These are phyloP conservation scores for Meteorus sp. DNA, from an alignment of 1,140 invertebrate species.

Conservation along the genomic window DNA sequence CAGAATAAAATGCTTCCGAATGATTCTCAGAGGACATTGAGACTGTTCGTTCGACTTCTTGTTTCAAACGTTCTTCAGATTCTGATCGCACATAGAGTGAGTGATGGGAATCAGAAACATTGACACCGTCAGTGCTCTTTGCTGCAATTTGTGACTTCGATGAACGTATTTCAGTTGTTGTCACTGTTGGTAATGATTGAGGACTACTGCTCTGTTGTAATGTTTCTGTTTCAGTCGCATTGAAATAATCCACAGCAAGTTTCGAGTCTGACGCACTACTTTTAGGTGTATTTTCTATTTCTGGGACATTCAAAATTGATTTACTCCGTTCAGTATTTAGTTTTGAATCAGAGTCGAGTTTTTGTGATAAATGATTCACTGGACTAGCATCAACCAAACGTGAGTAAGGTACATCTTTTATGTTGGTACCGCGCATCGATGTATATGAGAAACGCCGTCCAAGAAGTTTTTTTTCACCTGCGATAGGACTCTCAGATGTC, in stretches of 20 bases:
- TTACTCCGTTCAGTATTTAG: constrained; percentile 68
- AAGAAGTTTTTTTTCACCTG: constrained; percentile 58
- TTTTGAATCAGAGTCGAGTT: constrained; percentile 80
- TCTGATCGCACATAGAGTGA: constrained; percentile 62
- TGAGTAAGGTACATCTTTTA: constrained; percentile 77
- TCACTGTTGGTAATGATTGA: constrained; percentile 41
- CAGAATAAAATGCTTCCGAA: constrained; percentile 88
- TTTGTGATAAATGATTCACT: constrained; percentile 60
- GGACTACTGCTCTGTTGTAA: constrained; percentile 45
- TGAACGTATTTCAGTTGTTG: constrained; percentile 44
- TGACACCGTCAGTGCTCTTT: constrained; percentile 53
- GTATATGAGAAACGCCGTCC: constrained; percentile 69
- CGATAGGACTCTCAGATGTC: constrained; percentile 50
- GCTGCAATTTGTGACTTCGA: constrained; percentile 44
- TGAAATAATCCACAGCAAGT: constrained; percentile 72
- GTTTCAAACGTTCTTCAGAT: constrained; percentile 60
- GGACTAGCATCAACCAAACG: constrained; percentile 71
- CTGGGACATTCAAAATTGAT: constrained; percentile 63
- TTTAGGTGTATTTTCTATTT: constrained; percentile 61
- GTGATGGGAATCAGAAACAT: constrained; percentile 65
- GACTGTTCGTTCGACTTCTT: constrained; percentile 75
- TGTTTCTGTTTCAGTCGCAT: constrained; percentile 42
- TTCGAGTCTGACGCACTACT: constrained; percentile 81
- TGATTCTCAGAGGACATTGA: constrained; percentile 88
- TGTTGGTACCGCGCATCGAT: constrained; percentile 49